Conservation (phyloP, 1,140 invertebrate genomes). For the Nebria ingens region DNA sequence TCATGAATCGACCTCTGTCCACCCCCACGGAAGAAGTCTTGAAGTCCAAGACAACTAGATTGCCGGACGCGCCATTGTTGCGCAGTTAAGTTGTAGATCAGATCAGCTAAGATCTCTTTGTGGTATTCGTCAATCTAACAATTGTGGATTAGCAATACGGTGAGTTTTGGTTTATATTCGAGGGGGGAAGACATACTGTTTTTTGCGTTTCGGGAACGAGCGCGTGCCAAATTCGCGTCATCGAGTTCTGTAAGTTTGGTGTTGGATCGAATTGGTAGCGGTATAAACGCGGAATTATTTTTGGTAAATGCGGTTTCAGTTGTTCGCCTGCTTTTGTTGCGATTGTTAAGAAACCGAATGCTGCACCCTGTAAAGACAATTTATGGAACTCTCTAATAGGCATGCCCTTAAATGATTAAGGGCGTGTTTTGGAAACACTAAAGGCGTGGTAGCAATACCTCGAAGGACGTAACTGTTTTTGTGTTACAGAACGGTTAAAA, state of each 20-base stretch:
- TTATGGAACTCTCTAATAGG: too few relatives aligned
- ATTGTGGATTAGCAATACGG: constrained; percentile 13
- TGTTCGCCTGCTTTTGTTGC: constrained; percentile 70
- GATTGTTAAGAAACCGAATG: constrained; percentile 82
- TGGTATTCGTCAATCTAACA: constrained; percentile 75
- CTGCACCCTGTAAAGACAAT: constrained; percentile 62
- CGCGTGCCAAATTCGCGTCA: constrained; percentile 84
- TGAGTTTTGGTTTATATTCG: too few relatives aligned
- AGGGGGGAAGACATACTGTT: constrained; percentile 59
- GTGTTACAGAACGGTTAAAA: too few relatives aligned
- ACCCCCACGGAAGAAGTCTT: constrained; percentile 59
- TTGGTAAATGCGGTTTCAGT: constrained; percentile 66
- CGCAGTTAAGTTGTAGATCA: constrained; percentile 70
- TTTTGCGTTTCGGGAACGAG: constrained; percentile 78
- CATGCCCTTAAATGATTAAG: too few relatives aligned
- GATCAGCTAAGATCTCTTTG: constrained; percentile 73
- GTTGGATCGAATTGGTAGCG: constrained; percentile 86
- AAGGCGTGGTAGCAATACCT: too few relatives aligned
- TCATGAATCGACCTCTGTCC: constrained; percentile 32
- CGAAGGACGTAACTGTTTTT: too few relatives aligned
- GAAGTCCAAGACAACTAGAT: constrained; percentile 78
- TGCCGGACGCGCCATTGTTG: constrained; percentile 81
- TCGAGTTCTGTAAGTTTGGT: constrained; percentile 79
- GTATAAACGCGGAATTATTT: constrained; percentile 82
- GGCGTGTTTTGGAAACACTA: too few relatives aligned